Evolutionary conservation across 1,140 invertebrate genomes (phyloP), one percentile per base, ranked within the genome.

Genomic region (Macrocentrus cingulum): DNA sequence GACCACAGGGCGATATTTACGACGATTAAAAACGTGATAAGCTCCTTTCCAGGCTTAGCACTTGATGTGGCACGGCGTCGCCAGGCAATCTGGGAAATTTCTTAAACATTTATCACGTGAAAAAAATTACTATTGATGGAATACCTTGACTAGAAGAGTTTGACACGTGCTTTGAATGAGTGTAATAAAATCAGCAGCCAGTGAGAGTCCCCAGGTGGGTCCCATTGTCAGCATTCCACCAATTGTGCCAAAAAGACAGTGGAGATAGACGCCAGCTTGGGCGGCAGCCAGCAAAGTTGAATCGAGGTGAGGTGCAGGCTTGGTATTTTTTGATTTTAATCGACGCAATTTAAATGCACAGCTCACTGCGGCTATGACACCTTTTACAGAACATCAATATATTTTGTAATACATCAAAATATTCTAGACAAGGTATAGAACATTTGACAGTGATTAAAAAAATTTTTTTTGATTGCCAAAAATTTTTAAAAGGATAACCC

Each of bases 1-100:
- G 88, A 86, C 91, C 92, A 94, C 79, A 94, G 87, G 1, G 90
- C 90, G 73, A 94, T 88, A 68, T 94, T 94, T 39, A 89, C 88
- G 0, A 91, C 86, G 13, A 94, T 83, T 2, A 94, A 75, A 70
- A 94, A 94, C 0, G 91, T 94, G 11, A 94, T 88, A 13, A 92
- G 77, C 71, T 94, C 89, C 34, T 91, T 82, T 1, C 90, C 91
- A 0, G 91, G 91, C 71, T 92, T 92, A n/a, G 67, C 90, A 82
- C 60, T 84, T 76, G 39, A 84, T 70, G 2, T 85, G 81, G 64
- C 88, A 7, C 87, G 79, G 7, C 89, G 77, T 75, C 88, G 86
- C 79, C 89, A 90, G 0, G 90, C 89, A 72, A 95, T 92, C 59
- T 96, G 77, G 51, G 94, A 60, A 42, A 39, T 53, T 18, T 4